phyloP scores from a whole-genome alignment of 2,888 invertebrate genomes.

The Suillia variegata region DNA sequence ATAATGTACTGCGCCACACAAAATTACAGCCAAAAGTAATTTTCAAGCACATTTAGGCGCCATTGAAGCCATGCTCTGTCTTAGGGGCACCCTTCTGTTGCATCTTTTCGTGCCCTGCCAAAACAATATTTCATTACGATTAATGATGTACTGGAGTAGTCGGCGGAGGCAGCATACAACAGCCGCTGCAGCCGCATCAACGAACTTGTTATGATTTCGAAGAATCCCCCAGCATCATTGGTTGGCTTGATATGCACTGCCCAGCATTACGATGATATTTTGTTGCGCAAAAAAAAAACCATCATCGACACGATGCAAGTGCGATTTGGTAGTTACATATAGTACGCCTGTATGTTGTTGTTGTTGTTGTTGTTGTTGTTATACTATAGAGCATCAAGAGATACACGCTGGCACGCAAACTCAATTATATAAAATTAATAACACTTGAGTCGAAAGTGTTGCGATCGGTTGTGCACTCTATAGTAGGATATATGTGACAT shows the following conservation, averaged over 20 bases:
- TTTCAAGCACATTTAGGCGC: background rate
- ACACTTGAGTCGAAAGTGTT: background rate
- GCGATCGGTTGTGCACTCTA: background rate
- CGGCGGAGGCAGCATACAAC: too few species aligned
- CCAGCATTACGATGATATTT: background rate
- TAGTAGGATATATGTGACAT: too few species aligned
- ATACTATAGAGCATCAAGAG: background rate
- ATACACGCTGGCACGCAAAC: slow-evolving; percentile 4
- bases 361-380: too few species aligned
- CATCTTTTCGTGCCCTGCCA: background rate
- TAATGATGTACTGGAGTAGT: slow-evolving; percentile 24
- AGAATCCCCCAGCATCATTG: too few species aligned
- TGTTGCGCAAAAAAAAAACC: too few species aligned
- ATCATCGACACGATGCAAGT: slow-evolving; percentile 2
- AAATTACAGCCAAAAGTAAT: background rate
- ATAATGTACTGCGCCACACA: too few species aligned
- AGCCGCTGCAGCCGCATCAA: too few species aligned
- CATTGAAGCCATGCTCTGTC: background rate
- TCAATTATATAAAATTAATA: slow-evolving; percentile 9
- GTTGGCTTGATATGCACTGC: too few species aligned
- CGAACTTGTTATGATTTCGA: slow-evolving; percentile 25
- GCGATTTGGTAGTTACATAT: background rate
- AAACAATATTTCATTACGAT: slow-evolving; percentile 25
- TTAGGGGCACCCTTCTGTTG: too few species aligned
- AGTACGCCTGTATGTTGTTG: too few species aligned